A percentile compares a stretch with the other conserved stretches of the same genome.
phyloP scores from a whole-genome alignment of 2,797 vertebrate species.

The Carapus acus region DNA sequence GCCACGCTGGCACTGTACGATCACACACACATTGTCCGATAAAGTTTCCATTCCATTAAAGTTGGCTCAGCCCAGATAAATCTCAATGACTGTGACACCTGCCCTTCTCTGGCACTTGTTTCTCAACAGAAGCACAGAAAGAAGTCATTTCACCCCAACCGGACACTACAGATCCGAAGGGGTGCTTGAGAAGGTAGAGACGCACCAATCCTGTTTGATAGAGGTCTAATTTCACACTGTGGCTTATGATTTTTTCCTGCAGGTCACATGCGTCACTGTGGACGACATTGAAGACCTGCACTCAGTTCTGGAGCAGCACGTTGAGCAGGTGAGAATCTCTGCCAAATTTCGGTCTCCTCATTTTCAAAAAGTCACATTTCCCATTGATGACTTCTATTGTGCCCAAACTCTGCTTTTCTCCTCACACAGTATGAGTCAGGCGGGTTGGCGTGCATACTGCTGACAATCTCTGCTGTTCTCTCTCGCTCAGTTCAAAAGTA shows the following conservation, averaged over 20 bases:
- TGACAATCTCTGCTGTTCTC: slow-evolving; percentile 85
- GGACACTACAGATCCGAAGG: slow-evolving; percentile 68
- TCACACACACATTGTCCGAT: too few relatives aligned
- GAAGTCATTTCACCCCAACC: slow-evolving; percentile 60
- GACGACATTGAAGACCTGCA: slow-evolving; percentile 63
- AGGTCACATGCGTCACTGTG: slow-evolving; percentile 65
- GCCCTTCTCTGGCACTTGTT: background rate
- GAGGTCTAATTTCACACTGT: background rate
- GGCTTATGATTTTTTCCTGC: slow-evolving; percentile 15
- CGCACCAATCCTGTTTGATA: too few relatives aligned
- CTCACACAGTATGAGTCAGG: slow-evolving; percentile 81
- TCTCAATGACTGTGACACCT: background rate
- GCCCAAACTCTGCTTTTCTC: slow-evolving; percentile 7
- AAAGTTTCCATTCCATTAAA: background rate
- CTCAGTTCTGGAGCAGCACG: slow-evolving; percentile 63
- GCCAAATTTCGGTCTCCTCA: background rate
- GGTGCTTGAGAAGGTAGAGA: slow-evolving; percentile 68
- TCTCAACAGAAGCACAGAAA: slow-evolving; percentile 66
- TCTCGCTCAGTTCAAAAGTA: slow-evolving; percentile 83
- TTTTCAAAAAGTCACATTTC: too few relatives aligned
- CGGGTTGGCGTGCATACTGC: slow-evolving; percentile 81
- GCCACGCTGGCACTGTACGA: slow-evolving; percentile 83
- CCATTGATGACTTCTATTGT: background rate
- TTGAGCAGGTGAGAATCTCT: slow-evolving; percentile 61
- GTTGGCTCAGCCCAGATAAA: background rate